These are phyloP conservation scores for Cyclargus thomasi DNA, from an alignment of 1,140 invertebrate species.

Conservation along the genomic window DNA sequence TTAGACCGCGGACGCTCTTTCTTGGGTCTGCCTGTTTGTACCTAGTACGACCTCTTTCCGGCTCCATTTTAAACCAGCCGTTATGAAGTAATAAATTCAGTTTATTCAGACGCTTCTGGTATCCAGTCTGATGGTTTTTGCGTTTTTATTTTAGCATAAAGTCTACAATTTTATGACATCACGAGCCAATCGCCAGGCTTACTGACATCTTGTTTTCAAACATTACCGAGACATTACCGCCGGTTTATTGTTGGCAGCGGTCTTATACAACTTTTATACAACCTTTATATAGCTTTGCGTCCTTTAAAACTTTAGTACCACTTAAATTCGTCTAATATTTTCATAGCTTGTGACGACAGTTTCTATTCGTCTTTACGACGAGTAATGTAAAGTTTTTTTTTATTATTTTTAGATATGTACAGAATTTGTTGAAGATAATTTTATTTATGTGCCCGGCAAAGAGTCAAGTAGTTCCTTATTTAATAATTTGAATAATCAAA, in stretches of 20 bases:
- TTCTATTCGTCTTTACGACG: neutral
- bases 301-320: constrained; percentile 24
- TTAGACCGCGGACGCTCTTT: too few relatives aligned
- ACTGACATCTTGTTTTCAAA: neutral
- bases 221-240: neutral
- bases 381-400: neutral
- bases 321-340: constrained; percentile 27
- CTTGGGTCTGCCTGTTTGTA: too few relatives aligned
- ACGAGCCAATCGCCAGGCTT: neutral
- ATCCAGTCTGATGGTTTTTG: neutral
- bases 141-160: neutral
- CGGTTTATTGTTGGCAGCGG: neutral
- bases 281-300: neutral
- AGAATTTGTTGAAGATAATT: neutral
- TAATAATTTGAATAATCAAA: too few relatives aligned
- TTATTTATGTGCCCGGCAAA: too few relatives aligned
- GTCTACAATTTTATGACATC: neutral
- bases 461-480: too few relatives aligned
- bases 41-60: too few relatives aligned
- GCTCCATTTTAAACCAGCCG: too few relatives aligned
- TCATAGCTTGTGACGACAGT: constrained; percentile 15
- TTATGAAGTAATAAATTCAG: too few relatives aligned
- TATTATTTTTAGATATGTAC: neutral
- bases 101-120: too few relatives aligned
- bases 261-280: constrained; percentile 4